Percentiles rank a stretch among this genome's conserved stretches.
Conservation (phyloP, 2,888 invertebrate species). For the Hyposoter dolosus region DNA sequence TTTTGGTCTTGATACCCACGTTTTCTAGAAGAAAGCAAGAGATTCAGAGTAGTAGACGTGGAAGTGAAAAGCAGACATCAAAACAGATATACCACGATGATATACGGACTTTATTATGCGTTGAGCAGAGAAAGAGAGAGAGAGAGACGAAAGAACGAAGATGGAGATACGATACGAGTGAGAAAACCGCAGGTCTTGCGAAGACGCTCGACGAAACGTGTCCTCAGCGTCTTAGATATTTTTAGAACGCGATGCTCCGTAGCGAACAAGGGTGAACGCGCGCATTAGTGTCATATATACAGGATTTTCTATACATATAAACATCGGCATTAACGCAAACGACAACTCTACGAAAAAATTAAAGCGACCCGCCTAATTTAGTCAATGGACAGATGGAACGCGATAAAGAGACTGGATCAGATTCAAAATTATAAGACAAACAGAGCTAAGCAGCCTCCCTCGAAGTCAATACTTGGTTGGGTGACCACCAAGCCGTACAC, state of each 20-base stretch:
- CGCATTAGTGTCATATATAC: slow-evolving; percentile 70
- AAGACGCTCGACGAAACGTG: slow-evolving; percentile 52
- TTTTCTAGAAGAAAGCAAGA: slow-evolving; percentile 29
- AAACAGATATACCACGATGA: background rate
- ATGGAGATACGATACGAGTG: slow-evolving; percentile 37
- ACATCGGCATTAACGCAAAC: background rate
- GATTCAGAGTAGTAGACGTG: slow-evolving; percentile 1
- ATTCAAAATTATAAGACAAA: background rate
- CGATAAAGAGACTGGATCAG: background rate
- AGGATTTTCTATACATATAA: slow-evolving; percentile 30
- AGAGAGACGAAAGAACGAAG: slow-evolving; percentile 12
- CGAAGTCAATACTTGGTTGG: too few species aligned
- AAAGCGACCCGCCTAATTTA: background rate
- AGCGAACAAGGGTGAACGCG: slow-evolving; percentile 81
- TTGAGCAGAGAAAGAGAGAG: background rate
- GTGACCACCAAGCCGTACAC: too few species aligned
- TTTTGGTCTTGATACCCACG: slow-evolving; percentile 23
- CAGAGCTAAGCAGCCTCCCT: background rate
- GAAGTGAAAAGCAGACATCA: slow-evolving; percentile 22
- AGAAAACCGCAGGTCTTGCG: slow-evolving; percentile 44
- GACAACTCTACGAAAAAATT: background rate
- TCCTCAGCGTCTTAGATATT: slow-evolving; percentile 70
- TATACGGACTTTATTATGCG: slow-evolving; percentile 5
- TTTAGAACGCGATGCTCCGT: slow-evolving; percentile 78
- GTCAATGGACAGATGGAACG: background rate